Evolutionary conservation across 1,140 invertebrate genomes (phyloP).

Genomic region (Aphaenogaster ashmeadi): DNA sequence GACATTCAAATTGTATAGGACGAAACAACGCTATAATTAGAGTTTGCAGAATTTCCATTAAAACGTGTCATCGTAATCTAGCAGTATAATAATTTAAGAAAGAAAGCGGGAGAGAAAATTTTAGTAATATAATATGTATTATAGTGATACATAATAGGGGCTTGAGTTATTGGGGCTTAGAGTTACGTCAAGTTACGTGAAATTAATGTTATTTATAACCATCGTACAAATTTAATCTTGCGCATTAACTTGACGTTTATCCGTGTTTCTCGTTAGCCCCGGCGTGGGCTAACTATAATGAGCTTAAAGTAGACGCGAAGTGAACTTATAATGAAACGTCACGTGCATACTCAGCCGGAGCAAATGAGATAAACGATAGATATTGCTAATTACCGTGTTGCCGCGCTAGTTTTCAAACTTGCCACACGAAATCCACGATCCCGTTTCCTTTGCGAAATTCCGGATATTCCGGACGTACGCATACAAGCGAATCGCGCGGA

Average conservation of each 20-base stretch:
- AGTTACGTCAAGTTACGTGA: not conserved
- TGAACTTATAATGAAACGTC: constrained; percentile 68
- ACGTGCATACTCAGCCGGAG: constrained; percentile 31
- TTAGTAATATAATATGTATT: not conserved
- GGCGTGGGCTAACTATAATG: constrained; percentile 34
- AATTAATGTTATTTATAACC: constrained; percentile 46
- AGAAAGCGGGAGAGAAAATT: not conserved
- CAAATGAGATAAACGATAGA: constrained; percentile 57
- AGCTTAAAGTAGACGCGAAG: constrained; percentile 44
- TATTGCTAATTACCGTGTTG: constrained; percentile 48
- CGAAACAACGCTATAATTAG: not conserved
- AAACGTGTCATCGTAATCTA: not conserved
- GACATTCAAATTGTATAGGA: not conserved
- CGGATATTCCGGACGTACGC: not conserved
- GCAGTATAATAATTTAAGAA: not conserved
- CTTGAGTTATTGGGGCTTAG: constrained; percentile 23
- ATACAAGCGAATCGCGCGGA: not conserved
- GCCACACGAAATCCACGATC: constrained; percentile 4
- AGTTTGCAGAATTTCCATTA: not conserved
- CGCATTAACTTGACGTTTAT: constrained; percentile 53
- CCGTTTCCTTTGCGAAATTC: constrained; percentile 14
- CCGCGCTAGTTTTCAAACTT: constrained; percentile 37
- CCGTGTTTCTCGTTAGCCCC: constrained; percentile 47
- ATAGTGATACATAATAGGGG: not conserved
- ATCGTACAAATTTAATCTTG: constrained; percentile 49